phyloP scores from a whole-genome alignment of 2,113 vertebrate genomes.

The Hypocryptadius cinnamomeus region DNA sequence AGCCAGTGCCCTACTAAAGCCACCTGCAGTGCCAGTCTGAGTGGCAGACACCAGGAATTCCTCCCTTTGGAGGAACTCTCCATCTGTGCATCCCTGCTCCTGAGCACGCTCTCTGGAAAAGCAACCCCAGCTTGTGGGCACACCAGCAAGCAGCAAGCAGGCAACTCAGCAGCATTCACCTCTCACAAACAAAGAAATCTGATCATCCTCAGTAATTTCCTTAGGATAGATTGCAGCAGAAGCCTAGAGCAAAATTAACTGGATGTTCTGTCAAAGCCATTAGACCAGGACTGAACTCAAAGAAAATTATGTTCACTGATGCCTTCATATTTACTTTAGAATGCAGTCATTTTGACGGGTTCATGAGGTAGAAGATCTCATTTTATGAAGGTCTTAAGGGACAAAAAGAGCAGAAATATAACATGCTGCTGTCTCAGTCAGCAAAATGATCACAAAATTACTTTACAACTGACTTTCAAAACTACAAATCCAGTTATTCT shows the following conservation, averaged over 20 bases:
- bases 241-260: constrained; percentile 42
- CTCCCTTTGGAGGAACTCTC: neutral
- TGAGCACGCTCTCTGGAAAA: neutral
- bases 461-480: constrained; percentile 51
- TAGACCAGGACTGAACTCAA: constrained; percentile 21
- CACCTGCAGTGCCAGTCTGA: neutral
- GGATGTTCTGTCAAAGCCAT: constrained; percentile 48
- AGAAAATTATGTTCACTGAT: constrained; percentile 51
- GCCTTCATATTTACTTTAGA: constrained; percentile 52
- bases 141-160: neutral
- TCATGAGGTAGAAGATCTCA: constrained; percentile 53
- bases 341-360: constrained; percentile 44
- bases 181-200: constrained; percentile 35
- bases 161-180: neutral
- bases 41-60: neutral
- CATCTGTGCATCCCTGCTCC: neutral
- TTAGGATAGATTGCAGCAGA: constrained; percentile 32
- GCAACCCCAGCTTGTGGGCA: accelerated
- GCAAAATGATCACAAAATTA: constrained; percentile 47
- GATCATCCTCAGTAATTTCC: constrained; percentile 39
- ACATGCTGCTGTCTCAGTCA: constrained; percentile 39
- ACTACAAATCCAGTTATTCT: constrained; percentile 54
- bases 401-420: constrained; percentile 40
- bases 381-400: constrained; percentile 54
- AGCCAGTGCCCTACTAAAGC: neutral